Percentiles rank a stretch among this genome's conserved stretches.
phyloP scores from a whole-genome alignment of 2,888 invertebrate species.

The Pediacus dermestoides region DNA sequence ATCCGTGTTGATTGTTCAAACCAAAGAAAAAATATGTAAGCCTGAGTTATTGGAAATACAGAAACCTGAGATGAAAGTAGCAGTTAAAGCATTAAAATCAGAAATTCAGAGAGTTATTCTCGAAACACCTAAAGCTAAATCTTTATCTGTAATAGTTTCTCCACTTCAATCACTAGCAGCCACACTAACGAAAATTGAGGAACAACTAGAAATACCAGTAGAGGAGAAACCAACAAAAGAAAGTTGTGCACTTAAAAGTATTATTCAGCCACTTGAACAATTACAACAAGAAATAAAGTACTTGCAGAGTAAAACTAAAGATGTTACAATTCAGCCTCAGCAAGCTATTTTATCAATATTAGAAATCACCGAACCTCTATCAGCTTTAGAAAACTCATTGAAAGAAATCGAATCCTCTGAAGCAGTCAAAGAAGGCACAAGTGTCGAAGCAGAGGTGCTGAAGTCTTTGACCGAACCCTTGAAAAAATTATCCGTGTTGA shows the following conservation, averaged over 20 bases:
- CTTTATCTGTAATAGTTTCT: conserved; percentile 11
- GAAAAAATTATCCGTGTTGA: conserved; percentile 14
- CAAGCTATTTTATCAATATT: conserved; percentile 25
- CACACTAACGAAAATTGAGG: conserved; percentile 15
- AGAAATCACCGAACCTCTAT: conserved; percentile 18
- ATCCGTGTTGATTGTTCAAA: conserved; percentile 20
- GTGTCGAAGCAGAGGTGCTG: conserved; percentile 12
- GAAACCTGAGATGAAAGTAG: conserved; percentile 21
- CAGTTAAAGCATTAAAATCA: conserved; percentile 19
- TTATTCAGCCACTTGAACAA: conserved; percentile 18
- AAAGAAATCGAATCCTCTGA: conserved; percentile 2
- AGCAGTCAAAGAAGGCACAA: background rate
- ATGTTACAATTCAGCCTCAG: conserved; percentile 20
- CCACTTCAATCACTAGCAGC: conserved; percentile 17
- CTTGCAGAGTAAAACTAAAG: conserved; percentile 11
- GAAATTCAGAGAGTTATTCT: conserved; percentile 13
- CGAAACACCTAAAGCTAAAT: conserved; percentile 15
- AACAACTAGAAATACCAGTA: background rate
- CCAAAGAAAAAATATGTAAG: conserved; percentile 15
- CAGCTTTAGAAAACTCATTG: conserved; percentile 12
- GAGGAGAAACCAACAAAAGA: conserved; percentile 1
- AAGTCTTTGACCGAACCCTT: conserved; percentile 17
- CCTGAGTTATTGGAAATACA: conserved; percentile 20
- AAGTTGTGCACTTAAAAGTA: too few relatives aligned
- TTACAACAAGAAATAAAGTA: conserved; percentile 17